Percentiles rank a stretch among this genome's conserved stretches.
Evolutionary conservation across 1,140 invertebrate species (phyloP).

Genomic region (Parapsyche elsis): DNA sequence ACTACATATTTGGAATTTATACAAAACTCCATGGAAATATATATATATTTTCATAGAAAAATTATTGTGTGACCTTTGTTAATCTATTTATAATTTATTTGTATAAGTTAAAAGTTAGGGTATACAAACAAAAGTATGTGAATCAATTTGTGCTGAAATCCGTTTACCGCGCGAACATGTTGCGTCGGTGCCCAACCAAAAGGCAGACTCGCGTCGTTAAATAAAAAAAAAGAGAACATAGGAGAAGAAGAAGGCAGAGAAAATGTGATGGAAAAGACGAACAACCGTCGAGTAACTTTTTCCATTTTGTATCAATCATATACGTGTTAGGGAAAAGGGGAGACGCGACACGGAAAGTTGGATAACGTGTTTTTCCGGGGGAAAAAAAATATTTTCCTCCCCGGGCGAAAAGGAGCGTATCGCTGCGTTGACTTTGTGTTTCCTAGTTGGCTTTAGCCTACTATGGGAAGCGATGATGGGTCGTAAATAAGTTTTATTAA

Average conservation of each 20-base stretch:
- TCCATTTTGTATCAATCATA: slow-evolving; percentile 57
- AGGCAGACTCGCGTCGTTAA: slow-evolving; percentile 48
- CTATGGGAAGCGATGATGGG: slow-evolving; percentile 34
- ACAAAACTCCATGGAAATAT: too few species aligned
- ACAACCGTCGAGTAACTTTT: slow-evolving; percentile 55
- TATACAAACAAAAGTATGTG: slow-evolving; percentile 9
- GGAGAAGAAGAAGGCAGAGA: slow-evolving; percentile 17
- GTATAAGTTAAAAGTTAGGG: neutral
- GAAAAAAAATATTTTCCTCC: slow-evolving; percentile 46
- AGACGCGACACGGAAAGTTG: slow-evolving; percentile 54
- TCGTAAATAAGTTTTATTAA: slow-evolving; percentile 44
- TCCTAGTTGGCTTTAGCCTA: neutral
- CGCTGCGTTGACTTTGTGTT: slow-evolving; percentile 30
- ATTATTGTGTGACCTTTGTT: too few species aligned
- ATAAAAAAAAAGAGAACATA: slow-evolving; percentile 46
- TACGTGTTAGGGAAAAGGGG: slow-evolving; percentile 54
- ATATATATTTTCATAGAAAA: too few species aligned
- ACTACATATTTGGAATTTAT: too few species aligned
- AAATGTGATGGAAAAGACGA: slow-evolving; percentile 55
- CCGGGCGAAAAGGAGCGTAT: neutral
- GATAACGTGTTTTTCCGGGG: slow-evolving; percentile 50
- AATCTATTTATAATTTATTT: too few species aligned
- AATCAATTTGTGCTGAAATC: slow-evolving; percentile 41
- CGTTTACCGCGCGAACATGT: slow-evolving; percentile 37
- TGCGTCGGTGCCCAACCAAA: slow-evolving; percentile 22